Evolutionary conservation across 30 jellyfish, hydroid and myxozoan genomes (phyloP).

Genomic region (Aurelia coerulea): DNA sequence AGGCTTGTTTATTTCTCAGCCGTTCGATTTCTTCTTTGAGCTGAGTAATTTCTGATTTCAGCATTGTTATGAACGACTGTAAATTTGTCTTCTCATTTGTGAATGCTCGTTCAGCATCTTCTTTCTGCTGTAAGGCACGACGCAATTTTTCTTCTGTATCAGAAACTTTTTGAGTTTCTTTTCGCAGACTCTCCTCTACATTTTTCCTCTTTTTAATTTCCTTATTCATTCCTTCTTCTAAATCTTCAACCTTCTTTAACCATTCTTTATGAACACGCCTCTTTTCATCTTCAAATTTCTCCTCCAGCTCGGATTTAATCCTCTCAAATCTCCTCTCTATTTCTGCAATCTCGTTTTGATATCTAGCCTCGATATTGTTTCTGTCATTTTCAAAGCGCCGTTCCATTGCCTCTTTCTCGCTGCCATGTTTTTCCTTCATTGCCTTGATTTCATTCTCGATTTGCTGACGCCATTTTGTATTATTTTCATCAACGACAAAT

Average conservation of each 20-base stretch:
- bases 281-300: constrained; percentile 82
- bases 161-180: constrained; percentile 49
- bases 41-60: constrained; percentile 74
- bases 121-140: constrained; percentile 56
- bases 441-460: constrained; percentile 40
- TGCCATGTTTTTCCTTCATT: constrained; percentile 36
- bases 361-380: constrained; percentile 58
- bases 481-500: constrained; percentile 26
- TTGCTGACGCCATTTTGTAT: constrained; percentile 48
- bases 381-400: constrained; percentile 33
- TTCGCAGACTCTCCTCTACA: constrained; percentile 68
- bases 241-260: constrained; percentile 67
- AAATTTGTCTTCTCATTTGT: constrained; percentile 67
- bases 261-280: constrained; percentile 58
- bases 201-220: constrained; percentile 59
- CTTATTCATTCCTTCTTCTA: constrained; percentile 46
- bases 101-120: constrained; percentile 75
- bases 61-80: constrained; percentile 80
- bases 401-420: constrained; percentile 55
- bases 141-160: constrained; percentile 69
- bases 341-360: constrained; percentile 59
- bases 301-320: constrained; percentile 73
- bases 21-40: constrained; percentile 88
- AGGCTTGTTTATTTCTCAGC: constrained; percentile 42
- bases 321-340: constrained; percentile 68